Evolutionary conservation across 2,797 vertebrate genomes (phyloP), one percentile per base, ranked within the genome.

Genomic region (Microchirus variegatus): DNA sequence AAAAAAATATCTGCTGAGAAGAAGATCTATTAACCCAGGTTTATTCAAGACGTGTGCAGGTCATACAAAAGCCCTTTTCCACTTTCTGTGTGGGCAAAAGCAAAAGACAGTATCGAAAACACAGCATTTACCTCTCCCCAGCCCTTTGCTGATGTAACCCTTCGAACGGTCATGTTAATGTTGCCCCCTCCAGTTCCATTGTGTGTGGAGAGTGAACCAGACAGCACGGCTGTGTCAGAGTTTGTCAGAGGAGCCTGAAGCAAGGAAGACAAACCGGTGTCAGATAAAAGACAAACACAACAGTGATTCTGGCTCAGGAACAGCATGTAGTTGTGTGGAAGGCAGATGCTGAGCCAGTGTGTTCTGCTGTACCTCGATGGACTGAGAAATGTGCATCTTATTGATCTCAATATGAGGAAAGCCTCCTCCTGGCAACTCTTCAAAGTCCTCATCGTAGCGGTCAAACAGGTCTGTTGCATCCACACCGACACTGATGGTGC

Each of bases 341-440:
- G 15, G 37, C 10, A 37, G 69, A 35, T 10, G 18, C 17, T 16
- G 53, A 48, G 49, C 22, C 36, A 40, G 36, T 37, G 17, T 42
- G 46, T 50, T 51, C 52, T 38, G 13, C 63, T 70, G 36, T 78
- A 99, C 98, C 95, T 99, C 97, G 8, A 99, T 98, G 68, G 97
- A 99, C 87, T 99, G 98, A 1, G 98, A 99, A 77, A 99, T 99
- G 91, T 98, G 96, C 98, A 99, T 99, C 83, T 94, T 96, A 91
- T 97, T 99, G 63, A 99, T 99, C 89, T 99, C 97, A 18, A 99
- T 94, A 67, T 96, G 96, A 15, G 97, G 97, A 74, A 99, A 96
- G 59, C 94, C 92, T 75, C 95, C 95, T 56, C 94, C 95, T 0
- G 96, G 94, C 60, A 94, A 89, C 36, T 98, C 96, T 81, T 99